A percentile compares a stretch with the other conserved stretches of the same genome.
phyloP scores from a whole-genome alignment of 2,888 invertebrate genomes.

The Acanthoscelides obtectus region DNA sequence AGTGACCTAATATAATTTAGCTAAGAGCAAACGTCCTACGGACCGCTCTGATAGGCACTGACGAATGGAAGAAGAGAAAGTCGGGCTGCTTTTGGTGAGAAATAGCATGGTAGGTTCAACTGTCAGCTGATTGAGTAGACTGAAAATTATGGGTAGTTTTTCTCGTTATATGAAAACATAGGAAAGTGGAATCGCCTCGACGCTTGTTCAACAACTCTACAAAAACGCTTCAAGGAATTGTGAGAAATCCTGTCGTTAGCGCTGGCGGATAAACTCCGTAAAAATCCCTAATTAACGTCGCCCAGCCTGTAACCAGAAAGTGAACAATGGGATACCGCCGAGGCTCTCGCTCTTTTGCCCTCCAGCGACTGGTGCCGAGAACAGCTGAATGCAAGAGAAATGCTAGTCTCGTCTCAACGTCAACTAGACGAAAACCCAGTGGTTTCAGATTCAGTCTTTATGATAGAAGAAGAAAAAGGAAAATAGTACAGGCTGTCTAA shows the following conservation, averaged over 20 bases:
- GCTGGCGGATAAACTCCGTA: neutral
- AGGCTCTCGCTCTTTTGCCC: neutral
- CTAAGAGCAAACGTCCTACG: too few species aligned
- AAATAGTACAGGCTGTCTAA: neutral
- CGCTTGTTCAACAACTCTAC: neutral
- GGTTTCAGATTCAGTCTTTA: neutral
- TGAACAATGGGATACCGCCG: neutral
- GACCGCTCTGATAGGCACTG: too few species aligned
- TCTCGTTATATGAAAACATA: too few species aligned
- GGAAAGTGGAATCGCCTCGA: too few species aligned
- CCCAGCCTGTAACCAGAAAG: neutral
- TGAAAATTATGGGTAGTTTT: too few species aligned
- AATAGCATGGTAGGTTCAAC: too few species aligned
- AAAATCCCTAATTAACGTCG: neutral
- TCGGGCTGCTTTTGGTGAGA: too few species aligned
- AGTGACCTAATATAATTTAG: too few species aligned
- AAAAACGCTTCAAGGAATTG: neutral
- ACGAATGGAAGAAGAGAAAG: too few species aligned
- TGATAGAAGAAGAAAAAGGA: neutral
- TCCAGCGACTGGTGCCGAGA: neutral
- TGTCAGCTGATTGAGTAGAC: too few species aligned
- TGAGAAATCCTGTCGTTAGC: neutral
- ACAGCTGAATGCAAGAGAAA: neutral
- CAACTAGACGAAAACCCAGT: neutral
- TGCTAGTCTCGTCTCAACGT: neutral